A percentile compares a stretch with the other conserved stretches of the same genome.
Evolutionary conservation across 2,113 vertebrate genomes (phyloP).

Genomic region (Ibidorhyncha struthersii): DNA sequence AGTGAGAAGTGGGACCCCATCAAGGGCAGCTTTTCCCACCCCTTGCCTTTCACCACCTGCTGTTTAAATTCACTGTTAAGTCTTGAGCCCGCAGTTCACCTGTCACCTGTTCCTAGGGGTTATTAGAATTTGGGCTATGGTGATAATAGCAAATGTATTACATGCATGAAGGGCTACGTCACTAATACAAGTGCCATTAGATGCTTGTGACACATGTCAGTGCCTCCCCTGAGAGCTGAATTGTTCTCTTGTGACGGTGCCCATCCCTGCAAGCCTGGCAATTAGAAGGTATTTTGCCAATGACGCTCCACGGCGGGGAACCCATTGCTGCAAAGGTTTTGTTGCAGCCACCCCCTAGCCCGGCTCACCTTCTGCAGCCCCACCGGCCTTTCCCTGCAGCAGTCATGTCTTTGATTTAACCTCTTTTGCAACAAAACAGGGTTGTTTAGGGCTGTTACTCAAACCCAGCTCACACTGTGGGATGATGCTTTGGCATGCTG

Average conservation of each 20-base stretch:
- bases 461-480: neutral
- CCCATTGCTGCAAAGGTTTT: neutral
- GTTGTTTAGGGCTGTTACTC: neutral
- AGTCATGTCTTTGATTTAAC: neutral
- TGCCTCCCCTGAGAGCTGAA: constrained; percentile 52
- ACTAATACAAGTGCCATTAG: constrained; percentile 65
- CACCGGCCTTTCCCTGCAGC: neutral
- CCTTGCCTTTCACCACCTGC: neutral
- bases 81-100: neutral
- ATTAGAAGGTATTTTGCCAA: constrained; percentile 44
- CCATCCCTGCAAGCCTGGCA: constrained; percentile 60
- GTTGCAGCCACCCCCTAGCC: neutral
- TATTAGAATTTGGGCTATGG: constrained; percentile 26
- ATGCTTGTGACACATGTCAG: neutral
- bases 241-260: neutral
- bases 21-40: fast-evolving
- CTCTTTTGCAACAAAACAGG: neutral
- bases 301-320: neutral
- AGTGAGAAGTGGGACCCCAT: neutral
- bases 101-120: neutral
- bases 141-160: constrained; percentile 41
- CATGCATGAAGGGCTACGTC: constrained; percentile 44
- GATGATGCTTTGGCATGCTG: neutral
- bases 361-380: neutral
- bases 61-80: neutral